A percentile compares a stretch with the other conserved stretches of the same genome.
phyloP scores from a whole-genome alignment of 2,888 invertebrate genomes.

The Bellardia bayeri region DNA sequence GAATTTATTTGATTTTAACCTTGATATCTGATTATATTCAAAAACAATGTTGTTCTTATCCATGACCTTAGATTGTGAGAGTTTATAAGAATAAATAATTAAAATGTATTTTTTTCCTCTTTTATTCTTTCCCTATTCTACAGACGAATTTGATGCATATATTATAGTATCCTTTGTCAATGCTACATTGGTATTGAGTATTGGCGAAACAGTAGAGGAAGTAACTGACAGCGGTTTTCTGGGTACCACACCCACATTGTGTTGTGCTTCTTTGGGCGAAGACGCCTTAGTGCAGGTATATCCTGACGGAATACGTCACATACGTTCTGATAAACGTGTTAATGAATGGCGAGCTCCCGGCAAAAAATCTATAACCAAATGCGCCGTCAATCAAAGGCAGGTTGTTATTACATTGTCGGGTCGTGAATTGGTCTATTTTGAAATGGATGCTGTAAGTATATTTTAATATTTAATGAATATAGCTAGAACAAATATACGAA shows the following conservation, averaged over 20 bases:
- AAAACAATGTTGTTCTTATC: slow-evolving; percentile 57
- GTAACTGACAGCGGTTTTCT: slow-evolving; percentile 99
- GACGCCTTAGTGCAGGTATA: slow-evolving; percentile 99
- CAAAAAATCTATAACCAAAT: slow-evolving; percentile 98
- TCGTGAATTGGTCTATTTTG: slow-evolving; percentile 99
- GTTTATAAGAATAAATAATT: background rate
- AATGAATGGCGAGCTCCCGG: slow-evolving; percentile 99
- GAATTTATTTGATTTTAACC: slow-evolving; percentile 84
- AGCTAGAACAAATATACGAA: too few relatives aligned
- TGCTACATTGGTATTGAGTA: slow-evolving; percentile 98
- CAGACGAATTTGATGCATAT: slow-evolving; percentile 99
- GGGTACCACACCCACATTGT: slow-evolving; percentile 99
- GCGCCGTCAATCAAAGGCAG: slow-evolving; percentile 99
- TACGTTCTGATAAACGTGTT: slow-evolving; percentile 98
- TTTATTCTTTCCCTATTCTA: slow-evolving; percentile 46
- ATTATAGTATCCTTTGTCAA: slow-evolving; percentile 99
- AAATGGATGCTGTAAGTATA: slow-evolving; percentile 97
- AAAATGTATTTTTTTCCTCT: slow-evolving; percentile 9
- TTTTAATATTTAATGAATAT: background rate
- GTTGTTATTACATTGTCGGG: slow-evolving; percentile 99
- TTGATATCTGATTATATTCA: slow-evolving; percentile 82
- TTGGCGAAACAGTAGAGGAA: slow-evolving; percentile 99
- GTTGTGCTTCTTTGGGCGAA: slow-evolving; percentile 98
- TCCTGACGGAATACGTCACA: slow-evolving; percentile 99
- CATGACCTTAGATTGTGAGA: background rate